Evolutionary conservation across 2,797 vertebrate genomes (phyloP).

Genomic region (Alcedo atthis): DNA sequence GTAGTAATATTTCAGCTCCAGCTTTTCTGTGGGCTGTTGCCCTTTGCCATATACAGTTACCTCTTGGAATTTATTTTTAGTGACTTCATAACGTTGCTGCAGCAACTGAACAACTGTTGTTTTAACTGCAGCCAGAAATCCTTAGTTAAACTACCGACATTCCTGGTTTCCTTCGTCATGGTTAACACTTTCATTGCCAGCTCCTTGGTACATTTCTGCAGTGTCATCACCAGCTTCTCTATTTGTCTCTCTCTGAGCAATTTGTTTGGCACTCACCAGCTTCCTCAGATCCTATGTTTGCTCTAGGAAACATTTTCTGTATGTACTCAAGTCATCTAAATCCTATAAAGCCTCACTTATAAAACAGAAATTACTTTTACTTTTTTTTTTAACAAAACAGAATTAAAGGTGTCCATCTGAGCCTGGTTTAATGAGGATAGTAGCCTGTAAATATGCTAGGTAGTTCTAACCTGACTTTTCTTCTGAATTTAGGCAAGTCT

Average conservation of each 20-base stretch:
- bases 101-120: conserved; percentile 73
- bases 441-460: neutral
- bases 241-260: neutral
- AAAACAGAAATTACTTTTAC: neutral
- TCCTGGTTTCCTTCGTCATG: conserved; percentile 22
- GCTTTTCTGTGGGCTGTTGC: conserved; percentile 26
- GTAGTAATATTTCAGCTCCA: neutral
- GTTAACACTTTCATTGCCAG: conserved; percentile 24
- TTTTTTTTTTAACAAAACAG: neutral
- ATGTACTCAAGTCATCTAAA: neutral
- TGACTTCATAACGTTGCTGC: conserved; percentile 69
- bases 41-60: conserved; percentile 63
- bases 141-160: conserved; percentile 47
- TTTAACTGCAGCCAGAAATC: conserved; percentile 57
- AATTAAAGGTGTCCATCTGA: neutral
- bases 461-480: neutral
- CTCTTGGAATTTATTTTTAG: conserved; percentile 77
- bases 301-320: neutral
- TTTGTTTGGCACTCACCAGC: neutral
- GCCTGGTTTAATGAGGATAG: neutral
- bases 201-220: neutral
- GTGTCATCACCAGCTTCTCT: neutral
- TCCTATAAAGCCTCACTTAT: neutral
- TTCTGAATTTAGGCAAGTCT: neutral
- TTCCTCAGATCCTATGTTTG: neutral